Evolutionary conservation across 2,797 vertebrate species (phyloP).

Genomic region (Aldrovandia affinis): DNA sequence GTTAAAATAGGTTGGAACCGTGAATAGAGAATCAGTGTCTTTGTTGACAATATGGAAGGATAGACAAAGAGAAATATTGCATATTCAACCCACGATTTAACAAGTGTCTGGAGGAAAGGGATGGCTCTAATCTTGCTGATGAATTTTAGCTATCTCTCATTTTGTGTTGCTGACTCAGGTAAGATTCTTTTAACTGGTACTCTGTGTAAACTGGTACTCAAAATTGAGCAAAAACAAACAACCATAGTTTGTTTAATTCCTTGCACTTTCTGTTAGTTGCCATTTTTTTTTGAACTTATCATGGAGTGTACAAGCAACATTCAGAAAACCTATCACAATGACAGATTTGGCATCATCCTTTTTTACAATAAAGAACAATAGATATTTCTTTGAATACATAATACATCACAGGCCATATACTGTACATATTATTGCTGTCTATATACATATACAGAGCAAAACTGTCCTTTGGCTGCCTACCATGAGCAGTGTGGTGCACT

Average conservation of each 20-base stretch:
- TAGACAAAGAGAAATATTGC: not conserved
- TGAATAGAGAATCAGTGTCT: not conserved
- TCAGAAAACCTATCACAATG: not conserved
- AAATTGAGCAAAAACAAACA: not conserved
- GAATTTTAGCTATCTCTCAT: not conserved
- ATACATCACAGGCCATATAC: not conserved
- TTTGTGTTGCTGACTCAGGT: not conserved
- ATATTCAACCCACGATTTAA: not conserved
- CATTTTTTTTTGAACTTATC: not conserved
- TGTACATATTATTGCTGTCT: not conserved
- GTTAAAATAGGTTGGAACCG: not conserved
- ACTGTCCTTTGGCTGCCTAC: not conserved
- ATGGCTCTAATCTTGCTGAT: not conserved
- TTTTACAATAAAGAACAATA: not conserved
- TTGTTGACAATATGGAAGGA: not conserved
- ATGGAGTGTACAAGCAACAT: not conserved
- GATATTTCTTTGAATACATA: not conserved
- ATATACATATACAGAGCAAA: not conserved
- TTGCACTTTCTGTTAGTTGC: not conserved
- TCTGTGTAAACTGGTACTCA: not conserved
- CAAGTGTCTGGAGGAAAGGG: not conserved
- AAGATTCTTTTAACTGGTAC: not conserved
- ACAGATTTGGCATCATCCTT: not conserved
- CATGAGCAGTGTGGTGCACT: constrained; percentile 10
- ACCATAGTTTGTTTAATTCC: not conserved